Percentiles rank a stretch among this genome's conserved stretches.
Conservation (phyloP, 2,888 invertebrate species). For the Uloborus plumipes region DNA sequence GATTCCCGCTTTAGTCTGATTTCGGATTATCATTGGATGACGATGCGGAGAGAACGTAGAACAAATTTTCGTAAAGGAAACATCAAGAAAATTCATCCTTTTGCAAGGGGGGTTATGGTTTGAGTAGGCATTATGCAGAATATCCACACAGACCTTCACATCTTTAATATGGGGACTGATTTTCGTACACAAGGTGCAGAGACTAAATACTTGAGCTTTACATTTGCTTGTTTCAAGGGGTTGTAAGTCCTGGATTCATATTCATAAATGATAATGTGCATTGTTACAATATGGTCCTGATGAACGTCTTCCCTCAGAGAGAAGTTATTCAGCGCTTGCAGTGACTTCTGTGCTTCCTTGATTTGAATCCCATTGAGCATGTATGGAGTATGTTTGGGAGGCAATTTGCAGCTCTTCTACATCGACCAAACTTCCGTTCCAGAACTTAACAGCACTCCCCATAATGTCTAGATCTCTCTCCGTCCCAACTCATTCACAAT, state of each 20-base stretch:
- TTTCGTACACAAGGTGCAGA: slow-evolving; percentile 9
- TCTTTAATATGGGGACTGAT: neutral
- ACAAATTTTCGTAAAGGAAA: neutral
- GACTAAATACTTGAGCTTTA: neutral
- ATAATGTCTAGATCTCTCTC: neutral
- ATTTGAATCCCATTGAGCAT: slow-evolving; percentile 19
- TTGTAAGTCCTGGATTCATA: slow-evolving; percentile 12
- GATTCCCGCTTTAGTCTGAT: neutral
- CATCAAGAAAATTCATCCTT: neutral
- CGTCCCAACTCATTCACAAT: slow-evolving; percentile 1
- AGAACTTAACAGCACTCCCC: slow-evolving; percentile 1
- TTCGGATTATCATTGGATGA: neutral
- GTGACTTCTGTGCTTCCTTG: neutral
- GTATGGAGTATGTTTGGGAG: slow-evolving; percentile 15
- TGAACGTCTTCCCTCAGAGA: neutral
- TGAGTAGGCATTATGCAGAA: neutral
- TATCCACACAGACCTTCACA: neutral
- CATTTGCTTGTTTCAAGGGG: neutral
- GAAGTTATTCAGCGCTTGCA: neutral
- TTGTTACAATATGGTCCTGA: neutral
- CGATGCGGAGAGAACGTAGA: slow-evolving; percentile 2
- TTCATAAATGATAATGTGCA: slow-evolving; percentile 7
- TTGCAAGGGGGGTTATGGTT: neutral
- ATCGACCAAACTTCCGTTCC: slow-evolving; percentile 9
- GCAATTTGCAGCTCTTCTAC: neutral